phyloP scores from a whole-genome alignment of 2,888 invertebrate species.

The Macaria notata region DNA sequence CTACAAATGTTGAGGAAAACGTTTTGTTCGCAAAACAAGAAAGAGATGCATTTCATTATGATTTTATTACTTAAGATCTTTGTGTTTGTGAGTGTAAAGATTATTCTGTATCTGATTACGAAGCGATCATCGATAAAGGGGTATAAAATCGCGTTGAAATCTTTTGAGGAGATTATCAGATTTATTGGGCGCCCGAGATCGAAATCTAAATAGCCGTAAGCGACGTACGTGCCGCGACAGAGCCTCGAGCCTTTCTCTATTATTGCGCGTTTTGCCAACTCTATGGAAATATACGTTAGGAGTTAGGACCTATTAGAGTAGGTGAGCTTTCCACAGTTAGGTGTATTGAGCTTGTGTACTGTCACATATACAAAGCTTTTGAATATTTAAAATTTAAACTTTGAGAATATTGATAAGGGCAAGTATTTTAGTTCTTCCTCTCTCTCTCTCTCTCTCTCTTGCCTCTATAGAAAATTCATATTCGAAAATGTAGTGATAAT shows the following conservation, averaged over 20 bases:
- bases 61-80: constrained; percentile 16
- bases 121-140: constrained; percentile 38
- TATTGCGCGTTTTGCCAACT: constrained; percentile 31
- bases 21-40: neutral
- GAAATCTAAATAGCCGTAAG: constrained; percentile 58
- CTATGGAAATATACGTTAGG: constrained; percentile 9
- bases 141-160: constrained; percentile 51
- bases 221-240: constrained; percentile 54
- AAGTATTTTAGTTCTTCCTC: no score
- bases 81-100: constrained; percentile 27
- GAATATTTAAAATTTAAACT: no score
- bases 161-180: constrained; percentile 58
- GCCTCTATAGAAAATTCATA: no score
- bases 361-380: no score
- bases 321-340: neutral
- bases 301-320: constrained; percentile 7
- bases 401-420: no score
- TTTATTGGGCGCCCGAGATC: constrained; percentile 56
- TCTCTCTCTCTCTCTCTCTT: no score
- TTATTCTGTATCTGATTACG: constrained; percentile 39
- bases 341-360: no score
- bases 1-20: constrained; percentile 2
- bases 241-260: constrained; percentile 50
- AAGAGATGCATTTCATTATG: constrained; percentile 11
- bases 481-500: no score